Conservation (phyloP, 2,797 vertebrate species). For the Agapornis canus region DNA sequence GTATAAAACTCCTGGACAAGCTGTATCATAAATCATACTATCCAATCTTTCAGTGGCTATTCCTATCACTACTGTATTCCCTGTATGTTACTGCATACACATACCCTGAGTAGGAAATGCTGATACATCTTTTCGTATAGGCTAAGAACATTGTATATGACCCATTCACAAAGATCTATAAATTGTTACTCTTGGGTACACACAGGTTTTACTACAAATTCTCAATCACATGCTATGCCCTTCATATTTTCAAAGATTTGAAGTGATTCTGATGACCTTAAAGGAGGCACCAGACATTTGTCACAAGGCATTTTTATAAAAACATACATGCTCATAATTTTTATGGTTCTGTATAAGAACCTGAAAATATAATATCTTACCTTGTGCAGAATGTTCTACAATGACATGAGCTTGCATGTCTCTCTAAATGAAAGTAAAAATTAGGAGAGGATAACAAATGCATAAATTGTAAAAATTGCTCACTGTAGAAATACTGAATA, state of each 20-base stretch:
- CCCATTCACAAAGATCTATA: neutral
- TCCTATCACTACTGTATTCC: neutral
- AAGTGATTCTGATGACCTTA: neutral
- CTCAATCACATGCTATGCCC: neutral
- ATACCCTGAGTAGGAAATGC: neutral
- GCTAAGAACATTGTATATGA: neutral
- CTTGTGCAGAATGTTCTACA: neutral
- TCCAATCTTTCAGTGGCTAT: neutral
- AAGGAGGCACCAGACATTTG: neutral
- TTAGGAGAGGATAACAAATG: neutral
- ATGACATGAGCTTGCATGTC: neutral
- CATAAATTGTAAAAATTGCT: neutral
- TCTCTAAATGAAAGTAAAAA: neutral
- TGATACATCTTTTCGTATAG: neutral
- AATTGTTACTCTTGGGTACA: neutral
- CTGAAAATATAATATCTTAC: neutral
- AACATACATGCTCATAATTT: neutral
- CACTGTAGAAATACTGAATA: neutral
- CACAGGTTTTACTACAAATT: neutral
- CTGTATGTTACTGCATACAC: neutral
- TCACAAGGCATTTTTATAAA: neutral
- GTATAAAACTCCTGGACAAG: neutral
- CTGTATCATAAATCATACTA: neutral
- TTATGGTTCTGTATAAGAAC: neutral
- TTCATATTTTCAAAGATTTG: neutral